Base-by-base conservation (phyloP, 2,797 vertebrate species). In the Spinus olivaceus region DNA sequence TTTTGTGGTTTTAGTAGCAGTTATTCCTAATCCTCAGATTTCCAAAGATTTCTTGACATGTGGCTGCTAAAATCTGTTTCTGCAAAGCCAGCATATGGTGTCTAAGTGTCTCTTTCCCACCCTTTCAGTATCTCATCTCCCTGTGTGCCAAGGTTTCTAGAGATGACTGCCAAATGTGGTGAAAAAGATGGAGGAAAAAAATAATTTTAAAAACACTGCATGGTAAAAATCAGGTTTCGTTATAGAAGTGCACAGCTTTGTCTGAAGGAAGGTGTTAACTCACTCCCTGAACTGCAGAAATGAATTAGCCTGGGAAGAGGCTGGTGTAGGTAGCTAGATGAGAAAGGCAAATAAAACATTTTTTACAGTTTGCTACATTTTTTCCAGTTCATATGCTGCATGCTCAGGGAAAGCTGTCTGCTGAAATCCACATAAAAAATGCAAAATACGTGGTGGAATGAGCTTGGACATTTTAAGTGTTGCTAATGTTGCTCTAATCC, bases 371-470 rank as follows among this genome's bases (percentile, higher is more conserved):
- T 30, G 24, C 66, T 77, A 25, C 47, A 14, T 21, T 69, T 70
- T 65, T 86, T n/a, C 39, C 28, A 39, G 32, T 76, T 93, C 12
- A 8, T 6, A 3, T 54, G 28, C 41, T 86, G 5, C 7, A 4
- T 24, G 25, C 57, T 70, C 18, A 41, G 71, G 61, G 61, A 70
- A 73, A 74, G 78, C 8, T 56, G 63, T 61, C 35, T 67, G 67
- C 61, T 67, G 86, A 86, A 83, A 87, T 81, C n/a, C 63, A 23
- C 60, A 81, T 90, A 7, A 88, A 94, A 90, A 86, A 90, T 92
- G 73, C 59, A 88, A 66, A 90, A 49, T 49, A 20, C 0, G 6
- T 72, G 77, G 27, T 94, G 82, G 41, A 69, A 86, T 69, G 69
- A 92, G 63, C 69, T 81, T 27, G 66, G 72, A 13, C 13, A 14